Evolutionary conservation across 2,888 invertebrate species (phyloP), one percentile per base, ranked within the genome.

Genomic region (Lasioglossum marginatum): DNA sequence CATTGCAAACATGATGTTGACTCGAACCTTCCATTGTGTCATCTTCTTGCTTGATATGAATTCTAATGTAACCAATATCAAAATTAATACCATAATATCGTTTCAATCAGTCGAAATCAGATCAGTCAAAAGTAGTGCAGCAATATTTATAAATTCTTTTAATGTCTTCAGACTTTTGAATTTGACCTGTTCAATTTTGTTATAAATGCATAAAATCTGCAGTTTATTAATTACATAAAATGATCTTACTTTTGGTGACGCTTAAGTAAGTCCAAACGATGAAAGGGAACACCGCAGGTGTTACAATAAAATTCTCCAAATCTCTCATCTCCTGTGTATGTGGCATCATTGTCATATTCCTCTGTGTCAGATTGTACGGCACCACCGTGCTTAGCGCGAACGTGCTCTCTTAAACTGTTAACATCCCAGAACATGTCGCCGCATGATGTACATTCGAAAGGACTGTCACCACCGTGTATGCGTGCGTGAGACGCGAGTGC

Each of bases 361-460:
- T 96, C 95, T 10, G 94, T 85, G 19, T 94, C 93, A 0, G 92
- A 90, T 12, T 92, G 91, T 31, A 89, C 83, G 0, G 90, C 79
- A 10, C 93, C 93, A 6, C 96, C 96, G 89, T 97, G 97, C 91
- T 97, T 97, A 0, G 95, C 94, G 77, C 96, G 96, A 48, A 96
- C 95, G 91, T 97, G 97, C 74, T 97, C 97, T 66, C 96, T 95
- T 90, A 97, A 95, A 45, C 96, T 95, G 43, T 95, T 95, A 5
- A 96, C 94, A 91, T 97, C 97, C 97, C 97, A 98, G 94, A 98
- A 98, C 96, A 98, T 97, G 94, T 98, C 98, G 84, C 97, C 97
- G 93, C 98, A 98, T 87, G 97, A 96, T 66, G 96, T 96, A 93
- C 98, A 98, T 92, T 98, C 98, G 90, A 97, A 96, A 0, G 98